Base-by-base conservation (phyloP, 2,113 vertebrate species). In the Nettapus auritus region DNA sequence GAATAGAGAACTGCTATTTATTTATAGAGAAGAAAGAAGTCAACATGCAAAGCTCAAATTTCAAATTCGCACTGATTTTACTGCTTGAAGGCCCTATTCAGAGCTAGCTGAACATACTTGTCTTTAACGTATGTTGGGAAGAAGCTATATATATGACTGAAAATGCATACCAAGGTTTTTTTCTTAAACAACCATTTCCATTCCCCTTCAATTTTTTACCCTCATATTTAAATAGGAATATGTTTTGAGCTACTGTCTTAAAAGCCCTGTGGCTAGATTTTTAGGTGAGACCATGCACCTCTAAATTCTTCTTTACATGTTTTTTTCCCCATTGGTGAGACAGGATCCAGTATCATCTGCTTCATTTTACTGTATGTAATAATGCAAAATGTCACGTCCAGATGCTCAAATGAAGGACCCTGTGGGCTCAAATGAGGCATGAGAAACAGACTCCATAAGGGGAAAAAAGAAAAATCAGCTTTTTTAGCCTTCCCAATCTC, bases 381-480 rank as follows among this genome's bases (percentile, higher is more conserved):
- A 57, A 66, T 0, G 0, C 10, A 6, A n/a, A 52, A 19, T 16
- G 29, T 56, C 42, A 12, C 29, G 15, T 6, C 25, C 11, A 2
- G 42, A 38, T 13, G 59, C 36, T n/a, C 13, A n/a, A 13, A 63
- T 3, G 8, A 55, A 64, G 48, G 50, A 34, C 19, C 8, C 56
- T 1, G 1, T 3, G 13, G 48, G 28, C 31, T 90, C 25, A 59
- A 70, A 23, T 4, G 22, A 60, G 91, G 33, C 1, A 3, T 13
- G 57, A 60, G 70, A 50, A 95, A 62, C 1, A 33, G 68, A 19
- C 68, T 63, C 15, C 6, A 28, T 22, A 36, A 20, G 29, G 4
- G 5, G 5, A 18, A 11, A 11, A 52, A 53, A 63, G 23, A 52
- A 77, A 79, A 68, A 33, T 62, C 1, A 2, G 4, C 40, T 83